Percentiles rank a stretch among this genome's conserved stretches.
These are phyloP conservation scores for Speoplatyrhinus poulsoni DNA, from an alignment of 2,113 vertebrate genomes.

Conservation along the genomic window DNA sequence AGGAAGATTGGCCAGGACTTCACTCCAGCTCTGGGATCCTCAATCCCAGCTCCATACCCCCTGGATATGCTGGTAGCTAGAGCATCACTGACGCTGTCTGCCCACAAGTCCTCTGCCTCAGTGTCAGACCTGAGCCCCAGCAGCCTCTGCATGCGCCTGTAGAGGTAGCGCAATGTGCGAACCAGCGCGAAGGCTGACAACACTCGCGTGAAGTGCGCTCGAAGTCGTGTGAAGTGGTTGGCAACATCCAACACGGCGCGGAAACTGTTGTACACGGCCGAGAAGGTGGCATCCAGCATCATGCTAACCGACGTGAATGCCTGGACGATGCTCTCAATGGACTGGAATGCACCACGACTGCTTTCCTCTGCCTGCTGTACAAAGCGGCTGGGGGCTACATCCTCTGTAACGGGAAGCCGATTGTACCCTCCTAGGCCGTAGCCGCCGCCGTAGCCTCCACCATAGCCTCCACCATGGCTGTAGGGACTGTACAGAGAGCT, in stretches of 20 bases:
- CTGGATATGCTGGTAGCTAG: slow-evolving; percentile 48
- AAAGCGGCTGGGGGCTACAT: slow-evolving; percentile 88
- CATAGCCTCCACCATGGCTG: slow-evolving; percentile 81
- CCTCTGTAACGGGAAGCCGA: slow-evolving; percentile 80
- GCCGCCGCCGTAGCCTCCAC: slow-evolving; percentile 74
- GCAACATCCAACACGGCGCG: slow-evolving; percentile 95
- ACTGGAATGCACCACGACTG: slow-evolving; percentile 96
- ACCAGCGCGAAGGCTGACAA: slow-evolving; percentile 95
- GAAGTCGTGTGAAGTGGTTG: slow-evolving; percentile 94
- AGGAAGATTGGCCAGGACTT: slow-evolving; percentile 98
- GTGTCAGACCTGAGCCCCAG: slow-evolving; percentile 81
- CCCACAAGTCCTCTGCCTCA: slow-evolving; percentile 93
- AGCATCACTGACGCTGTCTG: slow-evolving; percentile 84
- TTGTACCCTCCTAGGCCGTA: slow-evolving; percentile 81
- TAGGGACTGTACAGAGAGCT: slow-evolving; percentile 75
- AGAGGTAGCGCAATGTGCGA: slow-evolving; percentile 90
- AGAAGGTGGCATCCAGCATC: slow-evolving; percentile 99
- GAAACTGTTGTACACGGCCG: slow-evolving; percentile 97
- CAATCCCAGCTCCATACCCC: slow-evolving; percentile 55
- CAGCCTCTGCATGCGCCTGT: slow-evolving; percentile 83
- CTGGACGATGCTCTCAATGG: slow-evolving; percentile 97
- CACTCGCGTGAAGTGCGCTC: slow-evolving; percentile 92
- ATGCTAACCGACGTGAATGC: slow-evolving; percentile 95
- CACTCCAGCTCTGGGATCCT: slow-evolving; percentile 76
- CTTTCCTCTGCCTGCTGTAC: slow-evolving; percentile 97